Evolutionary conservation across 2,888 invertebrate species (phyloP).

Genomic region (Polydrusus pterygomalis): DNA sequence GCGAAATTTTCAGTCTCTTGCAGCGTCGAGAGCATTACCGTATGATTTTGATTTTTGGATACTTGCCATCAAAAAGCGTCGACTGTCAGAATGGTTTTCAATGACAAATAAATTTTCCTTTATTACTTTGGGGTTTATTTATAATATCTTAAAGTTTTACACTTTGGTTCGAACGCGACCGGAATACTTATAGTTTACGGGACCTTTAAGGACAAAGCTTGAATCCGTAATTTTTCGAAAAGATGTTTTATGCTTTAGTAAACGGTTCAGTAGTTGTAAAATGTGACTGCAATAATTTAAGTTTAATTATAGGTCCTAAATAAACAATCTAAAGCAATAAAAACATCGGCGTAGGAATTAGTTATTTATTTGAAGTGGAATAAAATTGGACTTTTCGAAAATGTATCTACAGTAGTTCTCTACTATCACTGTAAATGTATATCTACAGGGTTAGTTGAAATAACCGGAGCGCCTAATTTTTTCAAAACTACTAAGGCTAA

Average conservation of each 20-base stretch:
- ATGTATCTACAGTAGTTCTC: no score
- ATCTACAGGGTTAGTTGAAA: no score
- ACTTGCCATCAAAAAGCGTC: slow-evolving; percentile 29
- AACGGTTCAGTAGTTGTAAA: slow-evolving; percentile 24
- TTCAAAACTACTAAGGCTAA: no score
- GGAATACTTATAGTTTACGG: slow-evolving; percentile 38
- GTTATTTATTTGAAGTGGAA: neutral
- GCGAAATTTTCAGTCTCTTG: slow-evolving; percentile 44
- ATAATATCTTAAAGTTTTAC: slow-evolving; percentile 35
- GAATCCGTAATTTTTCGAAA: slow-evolving; percentile 35
- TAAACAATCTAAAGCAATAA: slow-evolving; percentile 8
- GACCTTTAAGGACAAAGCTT: slow-evolving; percentile 25
- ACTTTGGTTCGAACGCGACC: slow-evolving; percentile 30
- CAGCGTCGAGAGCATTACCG: neutral
- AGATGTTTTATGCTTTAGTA: slow-evolving; percentile 16
- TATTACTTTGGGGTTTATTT: slow-evolving; percentile 36
- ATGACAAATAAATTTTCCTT: slow-evolving; percentile 44
- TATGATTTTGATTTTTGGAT: slow-evolving; percentile 41
- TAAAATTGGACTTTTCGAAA: neutral
- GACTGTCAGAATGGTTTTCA: slow-evolving; percentile 37
- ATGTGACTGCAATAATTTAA: slow-evolving; percentile 22
- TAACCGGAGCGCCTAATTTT: no score
- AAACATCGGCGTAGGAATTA: slow-evolving; percentile 3
- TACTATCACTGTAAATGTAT: no score
- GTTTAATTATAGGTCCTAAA: neutral